Conservation (phyloP, 2,888 invertebrate genomes). For the Perizoma affinitatum region DNA sequence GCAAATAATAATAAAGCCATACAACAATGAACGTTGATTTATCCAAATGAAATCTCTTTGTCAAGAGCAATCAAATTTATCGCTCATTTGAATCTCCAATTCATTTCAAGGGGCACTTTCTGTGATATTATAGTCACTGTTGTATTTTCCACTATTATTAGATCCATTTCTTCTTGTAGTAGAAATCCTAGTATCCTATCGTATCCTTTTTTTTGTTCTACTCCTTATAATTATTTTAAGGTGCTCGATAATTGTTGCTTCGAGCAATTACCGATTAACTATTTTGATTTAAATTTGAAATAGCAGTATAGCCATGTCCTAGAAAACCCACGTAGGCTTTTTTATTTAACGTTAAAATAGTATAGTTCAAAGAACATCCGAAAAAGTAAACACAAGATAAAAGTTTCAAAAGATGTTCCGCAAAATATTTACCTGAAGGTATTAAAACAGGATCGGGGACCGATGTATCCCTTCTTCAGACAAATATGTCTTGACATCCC, state of each 20-base stretch:
- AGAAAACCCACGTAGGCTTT: too few relatives aligned
- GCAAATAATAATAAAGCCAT: conserved; percentile 68
- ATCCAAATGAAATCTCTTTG: conserved; percentile 82
- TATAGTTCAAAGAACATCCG: background rate
- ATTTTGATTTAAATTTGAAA: too few relatives aligned
- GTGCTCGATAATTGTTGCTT: too few relatives aligned
- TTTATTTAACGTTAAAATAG: too few relatives aligned
- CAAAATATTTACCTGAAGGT: conserved; percentile 29
- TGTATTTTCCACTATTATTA: conserved; percentile 12
- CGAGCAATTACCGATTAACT: too few relatives aligned
- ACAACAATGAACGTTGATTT: conserved; percentile 78
- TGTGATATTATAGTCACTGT: conserved; percentile 28
- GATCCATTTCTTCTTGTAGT: too few relatives aligned
- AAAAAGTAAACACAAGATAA: conserved; percentile 14
- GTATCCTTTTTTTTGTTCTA: too few relatives aligned
- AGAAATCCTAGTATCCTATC: too few relatives aligned
- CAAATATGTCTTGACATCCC: conserved; percentile 73
- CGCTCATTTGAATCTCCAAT: conserved; percentile 77
- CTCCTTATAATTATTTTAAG: too few relatives aligned
- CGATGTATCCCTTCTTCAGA: conserved; percentile 31
- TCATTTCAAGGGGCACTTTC: conserved; percentile 64
- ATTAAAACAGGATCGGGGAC: conserved; percentile 23
- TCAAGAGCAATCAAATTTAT: conserved; percentile 80
- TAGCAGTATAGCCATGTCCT: too few relatives aligned
- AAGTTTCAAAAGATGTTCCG: conserved; percentile 23